Conservation (phyloP, 2,797 vertebrate species). For the Lycodopsis pacificus region DNA sequence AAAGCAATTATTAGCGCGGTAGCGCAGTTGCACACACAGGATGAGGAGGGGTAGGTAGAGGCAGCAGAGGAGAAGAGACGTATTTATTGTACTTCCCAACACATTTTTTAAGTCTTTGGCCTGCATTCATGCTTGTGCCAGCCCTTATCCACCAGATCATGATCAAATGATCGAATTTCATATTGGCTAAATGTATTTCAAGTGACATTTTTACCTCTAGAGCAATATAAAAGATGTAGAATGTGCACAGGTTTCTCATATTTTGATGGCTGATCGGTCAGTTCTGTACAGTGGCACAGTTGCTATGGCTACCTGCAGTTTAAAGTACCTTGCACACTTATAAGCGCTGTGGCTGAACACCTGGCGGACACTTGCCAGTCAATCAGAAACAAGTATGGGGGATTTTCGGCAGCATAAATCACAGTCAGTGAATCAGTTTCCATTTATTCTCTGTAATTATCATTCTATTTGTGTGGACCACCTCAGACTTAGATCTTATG, state of each 20-base stretch:
- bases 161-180: background rate
- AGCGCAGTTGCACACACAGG: conserved; percentile 24
- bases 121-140: background rate
- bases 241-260: background rate
- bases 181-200: background rate
- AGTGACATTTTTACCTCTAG: background rate
- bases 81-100: conserved; percentile 27
- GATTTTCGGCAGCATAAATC: background rate
- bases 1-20: conserved; percentile 65
- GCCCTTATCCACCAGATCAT: conserved; percentile 4
- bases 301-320: conserved; percentile 54
- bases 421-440: conserved; percentile 2
- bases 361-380: conserved; percentile 28
- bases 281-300: conserved; percentile 31
- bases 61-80: background rate
- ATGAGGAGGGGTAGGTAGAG: conserved; percentile 6
- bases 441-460: background rate
- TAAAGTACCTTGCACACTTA: conserved; percentile 22
- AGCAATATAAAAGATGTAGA: background rate
- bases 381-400: conserved; percentile 10
- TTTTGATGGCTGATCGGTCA: background rate
- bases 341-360: conserved; percentile 23
- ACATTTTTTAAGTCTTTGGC: conserved; percentile 7
- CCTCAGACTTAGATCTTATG: conserved; percentile 8
- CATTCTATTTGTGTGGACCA: background rate